Evolutionary conservation across 2,113 vertebrate genomes (phyloP).

Genomic region (Anser brachyrhynchus): DNA sequence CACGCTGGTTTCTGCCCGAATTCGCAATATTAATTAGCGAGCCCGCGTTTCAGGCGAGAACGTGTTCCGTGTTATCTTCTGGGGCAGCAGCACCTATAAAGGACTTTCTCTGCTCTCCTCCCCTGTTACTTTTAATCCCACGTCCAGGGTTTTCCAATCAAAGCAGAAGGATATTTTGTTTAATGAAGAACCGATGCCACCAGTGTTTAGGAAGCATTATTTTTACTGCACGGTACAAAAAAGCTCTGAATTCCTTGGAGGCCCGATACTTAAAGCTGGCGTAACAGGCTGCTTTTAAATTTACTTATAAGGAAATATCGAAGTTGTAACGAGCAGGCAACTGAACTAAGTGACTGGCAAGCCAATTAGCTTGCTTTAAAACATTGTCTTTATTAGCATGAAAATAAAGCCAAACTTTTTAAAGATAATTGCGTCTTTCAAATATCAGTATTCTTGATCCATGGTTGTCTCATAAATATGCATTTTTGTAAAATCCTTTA

Average conservation of each 20-base stretch:
- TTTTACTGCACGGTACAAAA: not conserved
- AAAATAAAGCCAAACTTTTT: conserved; percentile 75
- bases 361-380: conserved; percentile 78
- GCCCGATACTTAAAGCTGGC: not conserved
- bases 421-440: conserved; percentile 79
- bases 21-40: conserved; percentile 81
- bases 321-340: conserved; percentile 76
- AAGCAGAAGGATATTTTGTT: conserved; percentile 1
- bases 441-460: conserved; percentile 67
- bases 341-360: conserved; percentile 52
- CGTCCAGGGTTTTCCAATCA: not conserved
- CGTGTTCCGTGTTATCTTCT: conserved; percentile 67
- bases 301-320: conserved; percentile 60
- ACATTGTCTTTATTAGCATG: conserved; percentile 70
- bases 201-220: not conserved
- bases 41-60: conserved; percentile 74
- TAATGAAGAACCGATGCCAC: not conserved
- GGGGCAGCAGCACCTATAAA: conserved; percentile 74
- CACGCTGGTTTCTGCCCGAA: conserved; percentile 76
- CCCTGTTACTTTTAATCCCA: conserved; percentile 61
- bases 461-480: conserved; percentile 74
- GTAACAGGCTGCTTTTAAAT: conserved; percentile 59
- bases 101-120: not conserved
- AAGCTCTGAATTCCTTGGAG: not conserved
- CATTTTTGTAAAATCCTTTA: conserved; percentile 61